Evolutionary conservation across 2,113 vertebrate species (phyloP).

Genomic region (Coracopsis vasa): DNA sequence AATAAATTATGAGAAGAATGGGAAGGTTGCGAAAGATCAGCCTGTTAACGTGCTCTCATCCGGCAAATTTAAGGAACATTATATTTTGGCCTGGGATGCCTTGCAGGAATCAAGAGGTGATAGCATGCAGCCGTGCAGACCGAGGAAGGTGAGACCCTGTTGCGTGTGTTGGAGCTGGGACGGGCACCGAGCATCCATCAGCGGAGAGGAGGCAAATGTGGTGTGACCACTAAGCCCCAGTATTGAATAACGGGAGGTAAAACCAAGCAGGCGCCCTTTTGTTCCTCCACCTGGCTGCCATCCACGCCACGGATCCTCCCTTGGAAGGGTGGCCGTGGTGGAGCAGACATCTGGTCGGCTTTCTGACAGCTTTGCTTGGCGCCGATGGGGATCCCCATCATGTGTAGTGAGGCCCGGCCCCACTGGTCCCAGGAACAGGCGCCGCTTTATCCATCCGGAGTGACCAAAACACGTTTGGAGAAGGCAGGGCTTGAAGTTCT

Average conservation of each 20-base stretch:
- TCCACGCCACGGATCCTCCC: slow-evolving; percentile 8
- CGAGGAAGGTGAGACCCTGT: neutral
- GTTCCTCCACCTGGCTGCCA: slow-evolving; percentile 39
- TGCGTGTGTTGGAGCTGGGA: neutral
- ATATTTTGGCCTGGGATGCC: neutral
- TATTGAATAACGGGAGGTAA: slow-evolving; percentile 31
- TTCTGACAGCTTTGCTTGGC: neutral
- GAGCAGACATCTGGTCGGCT: neutral
- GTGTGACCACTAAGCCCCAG: neutral
- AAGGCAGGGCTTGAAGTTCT: neutral
- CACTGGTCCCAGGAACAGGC: neutral
- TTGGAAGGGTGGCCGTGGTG: neutral
- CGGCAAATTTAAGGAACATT: neutral
- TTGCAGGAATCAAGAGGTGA: neutral
- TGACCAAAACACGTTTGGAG: neutral
- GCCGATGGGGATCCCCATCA: neutral
- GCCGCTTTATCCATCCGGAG: accelerated
- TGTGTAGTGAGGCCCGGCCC: neutral
- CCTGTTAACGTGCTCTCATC: neutral
- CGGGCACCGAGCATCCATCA: neutral
- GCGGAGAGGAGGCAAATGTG: neutral
- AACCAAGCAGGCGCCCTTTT: slow-evolving; percentile 10
- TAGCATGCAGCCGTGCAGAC: neutral
- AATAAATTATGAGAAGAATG: slow-evolving; percentile 53
- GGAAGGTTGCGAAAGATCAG: neutral